Evolutionary conservation across 2,113 vertebrate genomes (phyloP), one percentile per base, ranked within the genome.

Genomic region (Diadophis punctatus): DNA sequence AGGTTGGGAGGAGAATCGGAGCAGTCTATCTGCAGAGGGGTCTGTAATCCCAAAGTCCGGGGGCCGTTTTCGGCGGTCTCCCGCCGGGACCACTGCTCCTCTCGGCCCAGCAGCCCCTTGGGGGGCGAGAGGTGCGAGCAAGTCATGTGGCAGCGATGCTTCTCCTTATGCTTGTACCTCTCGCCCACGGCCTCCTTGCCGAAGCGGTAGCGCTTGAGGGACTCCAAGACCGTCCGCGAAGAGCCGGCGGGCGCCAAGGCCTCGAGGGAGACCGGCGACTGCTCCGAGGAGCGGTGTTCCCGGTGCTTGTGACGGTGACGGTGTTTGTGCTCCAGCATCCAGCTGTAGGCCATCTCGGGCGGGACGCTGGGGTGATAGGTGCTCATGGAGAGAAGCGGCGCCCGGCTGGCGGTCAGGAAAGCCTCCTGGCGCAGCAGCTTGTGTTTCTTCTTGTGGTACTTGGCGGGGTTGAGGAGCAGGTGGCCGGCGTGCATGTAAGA

Each of bases 241-340:
- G 98, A 97, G 91, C 97, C 95, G 30, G 94, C 96, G 9, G 96
- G 95, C 0, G 97, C 2, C n/a, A 97, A 74, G n/a, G 96, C 16
- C 74, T 98, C 97, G 96, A 98, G 95, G 93, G 98, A 95, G 48
- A 97, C 97, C 92, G 97, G 97, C 0, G 97, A 96, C 0, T 97
- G 98, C 34, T 98, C 98, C 0, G 98, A 97, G 18, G 97, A 97
- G 55, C 98, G 98, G 63, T 98, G 98, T 11, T 99, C 99, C 74
- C 99, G 97, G 96, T 99, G 99, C 97, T 99, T 99, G 96, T 99
- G 99, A 74, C 99, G 98, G 93, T 99, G 99, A 68, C 99, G 98
- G 94, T 99, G 99, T 96, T 99, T 99, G 95, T 99, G 99, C n/a
- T 99, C 98, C 0, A 98, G 95, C 99, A 99, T 98, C 97, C 99